These are phyloP conservation scores for Eptatretus atami DNA, from an alignment of 2,797 vertebrate species.

Conservation along the genomic window DNA sequence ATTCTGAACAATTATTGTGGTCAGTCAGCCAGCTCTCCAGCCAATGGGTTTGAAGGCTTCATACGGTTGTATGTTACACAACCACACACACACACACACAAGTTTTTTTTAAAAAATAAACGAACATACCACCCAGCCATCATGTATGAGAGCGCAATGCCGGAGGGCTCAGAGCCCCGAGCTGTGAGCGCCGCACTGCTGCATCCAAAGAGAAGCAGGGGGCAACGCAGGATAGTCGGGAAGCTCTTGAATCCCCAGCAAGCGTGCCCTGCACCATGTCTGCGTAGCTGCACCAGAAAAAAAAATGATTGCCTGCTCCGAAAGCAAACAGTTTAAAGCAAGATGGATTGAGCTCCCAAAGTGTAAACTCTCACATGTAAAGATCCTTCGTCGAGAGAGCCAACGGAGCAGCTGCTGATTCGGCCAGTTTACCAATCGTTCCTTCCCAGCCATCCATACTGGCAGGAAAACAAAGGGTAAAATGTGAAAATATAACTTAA, in stretches of 20 bases:
- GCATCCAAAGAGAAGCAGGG: conserved; percentile 53
- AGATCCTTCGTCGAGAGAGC: conserved; percentile 39
- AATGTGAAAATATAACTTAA: no score
- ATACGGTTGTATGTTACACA: no score
- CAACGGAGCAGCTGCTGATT: conserved; percentile 22
- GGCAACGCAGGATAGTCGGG: conserved; percentile 26
- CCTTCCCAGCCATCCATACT: conserved; percentile 41
- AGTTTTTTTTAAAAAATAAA: no score
- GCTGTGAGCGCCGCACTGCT: conserved; percentile 50
- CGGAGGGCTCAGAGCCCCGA: conserved; percentile 35
- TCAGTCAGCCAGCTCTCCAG: no score
- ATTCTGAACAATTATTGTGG: no score
- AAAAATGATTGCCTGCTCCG: no score
- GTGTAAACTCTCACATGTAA: conserved; percentile 35
- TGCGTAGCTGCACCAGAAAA: conserved; percentile 22
- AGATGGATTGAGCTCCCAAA: no score
- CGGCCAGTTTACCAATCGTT: conserved; percentile 28
- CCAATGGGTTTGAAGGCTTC: no score
- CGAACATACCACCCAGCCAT: conserved; percentile 49
- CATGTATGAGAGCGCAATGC: conserved; percentile 49
- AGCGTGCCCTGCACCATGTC: conserved; percentile 45
- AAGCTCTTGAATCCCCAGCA: conserved; percentile 30
- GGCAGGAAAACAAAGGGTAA: not conserved
- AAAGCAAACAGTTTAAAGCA: no score
- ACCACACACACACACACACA: not conserved